Conservation (phyloP, 64 coral and sea anemone genomes). For the Pocillopora verrucosa region DNA sequence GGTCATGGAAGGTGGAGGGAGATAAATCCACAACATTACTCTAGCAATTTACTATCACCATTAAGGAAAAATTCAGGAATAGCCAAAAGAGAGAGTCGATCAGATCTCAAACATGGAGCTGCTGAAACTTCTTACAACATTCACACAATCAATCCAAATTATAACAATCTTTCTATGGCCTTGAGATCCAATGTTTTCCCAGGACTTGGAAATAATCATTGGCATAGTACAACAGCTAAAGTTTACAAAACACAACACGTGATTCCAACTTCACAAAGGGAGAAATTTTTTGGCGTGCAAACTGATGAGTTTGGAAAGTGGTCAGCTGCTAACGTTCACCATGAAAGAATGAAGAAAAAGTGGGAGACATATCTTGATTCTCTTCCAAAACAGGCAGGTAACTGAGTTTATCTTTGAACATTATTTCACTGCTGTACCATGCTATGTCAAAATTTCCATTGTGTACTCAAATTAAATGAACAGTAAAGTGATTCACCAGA, state of each 20-base stretch:
- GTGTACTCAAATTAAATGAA: too few relatives aligned
- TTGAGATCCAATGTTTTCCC: constrained; percentile 84
- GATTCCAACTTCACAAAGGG: constrained; percentile 49
- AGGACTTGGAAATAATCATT: constrained; percentile 75
- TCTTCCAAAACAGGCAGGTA: constrained; percentile 69
- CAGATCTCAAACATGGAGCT: background rate
- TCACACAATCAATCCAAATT: background rate
- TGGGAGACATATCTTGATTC: constrained; percentile 74
- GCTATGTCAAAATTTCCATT: too few relatives aligned
- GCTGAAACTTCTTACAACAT: background rate
- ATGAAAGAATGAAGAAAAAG: constrained; percentile 89
- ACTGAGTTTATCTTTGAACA: background rate
- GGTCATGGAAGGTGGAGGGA: constrained; percentile 93
- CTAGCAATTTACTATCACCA: background rate
- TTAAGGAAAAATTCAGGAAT: background rate
- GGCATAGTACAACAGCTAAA: constrained; percentile 68
- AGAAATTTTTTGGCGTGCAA: constrained; percentile 79
- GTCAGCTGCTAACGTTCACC: constrained; percentile 78
- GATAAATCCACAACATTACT: constrained; percentile 37
- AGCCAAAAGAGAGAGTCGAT: background rate
- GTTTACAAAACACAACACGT: constrained; percentile 52
- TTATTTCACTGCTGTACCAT: too few relatives aligned
- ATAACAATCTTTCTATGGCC: constrained; percentile 45
- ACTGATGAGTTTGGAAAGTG: constrained; percentile 80
- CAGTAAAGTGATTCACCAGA: too few relatives aligned